Evolutionary conservation across 2,797 vertebrate species (phyloP).

Genomic region (Labroides dimidiatus): DNA sequence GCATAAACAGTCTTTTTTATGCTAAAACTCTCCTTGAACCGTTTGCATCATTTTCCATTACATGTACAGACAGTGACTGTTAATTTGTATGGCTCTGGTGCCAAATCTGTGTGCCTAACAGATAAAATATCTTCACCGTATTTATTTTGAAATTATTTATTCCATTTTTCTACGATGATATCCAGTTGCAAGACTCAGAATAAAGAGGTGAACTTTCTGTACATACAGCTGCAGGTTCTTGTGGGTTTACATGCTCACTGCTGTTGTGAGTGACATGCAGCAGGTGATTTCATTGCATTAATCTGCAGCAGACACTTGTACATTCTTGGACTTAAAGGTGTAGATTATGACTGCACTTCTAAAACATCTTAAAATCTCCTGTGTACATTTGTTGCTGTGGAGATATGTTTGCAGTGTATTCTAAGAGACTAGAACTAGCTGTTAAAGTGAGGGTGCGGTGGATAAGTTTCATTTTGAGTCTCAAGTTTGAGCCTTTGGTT

Average conservation of each 20-base stretch:
- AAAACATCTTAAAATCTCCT: slow-evolving; percentile 5
- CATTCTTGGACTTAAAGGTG: slow-evolving; percentile 3
- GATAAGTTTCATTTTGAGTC: slow-evolving; percentile 50
- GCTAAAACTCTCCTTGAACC: slow-evolving; percentile 12
- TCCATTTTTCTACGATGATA: slow-evolving; percentile 45
- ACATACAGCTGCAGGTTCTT: slow-evolving; percentile 9
- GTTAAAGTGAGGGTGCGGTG: background rate
- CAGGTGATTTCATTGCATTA: slow-evolving; percentile 43
- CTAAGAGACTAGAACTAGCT: slow-evolving; percentile 18
- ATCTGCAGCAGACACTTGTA: slow-evolving; percentile 34
- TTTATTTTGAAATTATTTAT: slow-evolving; percentile 81
- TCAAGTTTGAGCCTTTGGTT: slow-evolving; percentile 33
- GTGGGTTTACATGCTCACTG: slow-evolving; percentile 39
- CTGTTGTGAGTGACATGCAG: slow-evolving; percentile 22
- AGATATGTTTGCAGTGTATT: slow-evolving; percentile 24
- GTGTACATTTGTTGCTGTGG: background rate
- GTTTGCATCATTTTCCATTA: slow-evolving; percentile 14
- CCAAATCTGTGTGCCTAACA: slow-evolving; percentile 50
- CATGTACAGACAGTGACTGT: slow-evolving; percentile 4
- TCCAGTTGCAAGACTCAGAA: slow-evolving; percentile 25
- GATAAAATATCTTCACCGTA: slow-evolving; percentile 46
- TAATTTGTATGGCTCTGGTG: slow-evolving; percentile 38
- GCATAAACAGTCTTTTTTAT: slow-evolving; percentile 5
- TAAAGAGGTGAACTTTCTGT: background rate
- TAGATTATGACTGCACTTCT: slow-evolving; percentile 31